Evolutionary conservation across 2,797 vertebrate genomes (phyloP).

Genomic region (Danio jaintianensis): DNA sequence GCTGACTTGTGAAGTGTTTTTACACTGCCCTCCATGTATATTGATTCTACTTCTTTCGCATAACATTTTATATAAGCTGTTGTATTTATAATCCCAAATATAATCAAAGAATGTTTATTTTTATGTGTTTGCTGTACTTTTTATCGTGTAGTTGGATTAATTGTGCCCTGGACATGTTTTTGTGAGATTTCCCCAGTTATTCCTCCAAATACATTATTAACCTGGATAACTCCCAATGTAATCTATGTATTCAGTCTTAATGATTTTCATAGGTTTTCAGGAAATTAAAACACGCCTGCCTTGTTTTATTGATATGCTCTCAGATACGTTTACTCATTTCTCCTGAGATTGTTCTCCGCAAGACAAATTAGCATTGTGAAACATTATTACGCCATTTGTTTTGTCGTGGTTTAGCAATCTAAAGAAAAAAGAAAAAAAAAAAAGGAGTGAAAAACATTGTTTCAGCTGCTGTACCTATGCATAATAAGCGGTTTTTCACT

Average conservation of each 20-base stretch:
- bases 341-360: background rate
- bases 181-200: background rate
- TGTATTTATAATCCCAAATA: background rate
- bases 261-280: slow-evolving; percentile 29
- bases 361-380: slow-evolving; percentile 12
- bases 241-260: slow-evolving; percentile 15
- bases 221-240: slow-evolving; percentile 17
- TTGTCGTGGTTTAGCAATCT: slow-evolving; percentile 27
- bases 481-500: slow-evolving; percentile 25
- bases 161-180: slow-evolving; percentile 9
- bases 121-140: background rate
- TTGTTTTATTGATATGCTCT: slow-evolving; percentile 10
- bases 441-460: background rate
- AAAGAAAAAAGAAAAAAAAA: slow-evolving; percentile 27
- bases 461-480: slow-evolving; percentile 14
- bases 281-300: slow-evolving; percentile 17
- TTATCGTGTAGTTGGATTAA: background rate
- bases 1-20: too few species aligned
- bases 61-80: background rate
- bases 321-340: slow-evolving; percentile 23
- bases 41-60: too few species aligned
- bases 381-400: slow-evolving; percentile 18
- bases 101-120: background rate
- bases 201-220: slow-evolving; percentile 3
- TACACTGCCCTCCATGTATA: too few species aligned